These are phyloP conservation scores for Phalera bucephala DNA, from an alignment of 2,888 invertebrate genomes.

Conservation along the genomic window DNA sequence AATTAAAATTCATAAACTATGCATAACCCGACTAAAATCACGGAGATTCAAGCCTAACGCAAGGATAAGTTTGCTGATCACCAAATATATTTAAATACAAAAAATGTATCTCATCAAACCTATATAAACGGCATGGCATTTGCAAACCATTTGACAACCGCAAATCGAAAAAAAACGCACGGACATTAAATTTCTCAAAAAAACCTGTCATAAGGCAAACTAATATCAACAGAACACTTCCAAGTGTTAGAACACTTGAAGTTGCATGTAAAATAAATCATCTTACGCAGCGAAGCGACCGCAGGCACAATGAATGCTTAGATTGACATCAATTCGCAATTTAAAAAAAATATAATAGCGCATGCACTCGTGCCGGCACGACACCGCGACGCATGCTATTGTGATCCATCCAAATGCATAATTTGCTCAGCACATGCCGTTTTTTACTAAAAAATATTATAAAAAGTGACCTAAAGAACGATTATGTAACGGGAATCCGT, in stretches of 20 bases:
- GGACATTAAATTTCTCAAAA: no score
- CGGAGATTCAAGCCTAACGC: no score
- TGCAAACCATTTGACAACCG: no score
- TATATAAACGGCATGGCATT: no score
- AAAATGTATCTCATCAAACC: no score
- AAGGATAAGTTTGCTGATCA: no score
- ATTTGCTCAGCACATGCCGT: slow-evolving; percentile 79
- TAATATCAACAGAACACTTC: slow-evolving; percentile 17
- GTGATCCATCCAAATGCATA: slow-evolving; percentile 78
- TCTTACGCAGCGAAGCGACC: slow-evolving; percentile 52
- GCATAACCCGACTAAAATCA: no score
- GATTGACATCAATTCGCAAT: slow-evolving; percentile 67
- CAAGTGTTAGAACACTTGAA: slow-evolving; percentile 5
- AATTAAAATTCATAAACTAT: no score
- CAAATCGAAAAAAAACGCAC: no score
- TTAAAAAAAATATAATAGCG: slow-evolving; percentile 54
- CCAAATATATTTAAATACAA: no score
- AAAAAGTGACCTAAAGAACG: slow-evolving; percentile 75
- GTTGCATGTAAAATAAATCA: slow-evolving; percentile 32
- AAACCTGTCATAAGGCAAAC: slow-evolving; percentile 22
- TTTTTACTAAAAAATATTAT: slow-evolving; percentile 56
- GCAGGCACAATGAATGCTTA: slow-evolving; percentile 54
- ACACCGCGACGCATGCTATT: slow-evolving; percentile 53
- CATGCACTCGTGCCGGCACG: slow-evolving; percentile 61
- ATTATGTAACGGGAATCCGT: slow-evolving; percentile 70